A percentile compares a stretch with the other conserved stretches of the same genome.
Conservation (phyloP, 2,113 vertebrate species). For the Perognathus longimembris region DNA sequence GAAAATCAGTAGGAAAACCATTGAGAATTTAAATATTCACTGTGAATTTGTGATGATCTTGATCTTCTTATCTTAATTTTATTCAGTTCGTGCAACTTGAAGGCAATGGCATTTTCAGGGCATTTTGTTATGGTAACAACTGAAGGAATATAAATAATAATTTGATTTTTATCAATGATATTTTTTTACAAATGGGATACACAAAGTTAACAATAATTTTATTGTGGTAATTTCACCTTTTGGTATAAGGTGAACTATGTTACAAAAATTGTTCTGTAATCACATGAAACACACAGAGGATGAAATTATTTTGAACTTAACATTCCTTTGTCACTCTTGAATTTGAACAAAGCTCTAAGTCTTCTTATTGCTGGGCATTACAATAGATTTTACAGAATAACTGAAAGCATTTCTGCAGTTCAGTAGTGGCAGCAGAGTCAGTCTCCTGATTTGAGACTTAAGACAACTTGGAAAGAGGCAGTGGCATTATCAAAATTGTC, state of each 20-base stretch:
- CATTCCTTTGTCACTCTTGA: background rate
- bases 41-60: background rate
- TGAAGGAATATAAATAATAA: background rate
- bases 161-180: constrained; percentile 4
- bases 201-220: background rate
- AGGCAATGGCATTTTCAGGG: background rate
- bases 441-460: constrained; percentile 52
- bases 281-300: background rate
- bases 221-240: constrained; percentile 21
- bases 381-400: background rate
- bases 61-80: background rate
- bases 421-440: constrained; percentile 10
- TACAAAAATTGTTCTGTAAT: background rate
- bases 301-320: constrained; percentile 39
- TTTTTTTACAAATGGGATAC: background rate
- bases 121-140: accelerated
- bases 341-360: constrained; percentile 16
- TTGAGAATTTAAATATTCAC: background rate
- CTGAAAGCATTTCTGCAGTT: constrained; percentile 39
- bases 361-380: constrained; percentile 48
- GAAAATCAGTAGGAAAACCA: constrained; percentile 49
- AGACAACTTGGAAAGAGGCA: constrained; percentile 43
- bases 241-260: background rate
- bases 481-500: constrained; percentile 9
- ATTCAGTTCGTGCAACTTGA: background rate